These are phyloP conservation scores for Crioceris asparagi DNA, from an alignment of 2,888 invertebrate species.

Conservation along the genomic window DNA sequence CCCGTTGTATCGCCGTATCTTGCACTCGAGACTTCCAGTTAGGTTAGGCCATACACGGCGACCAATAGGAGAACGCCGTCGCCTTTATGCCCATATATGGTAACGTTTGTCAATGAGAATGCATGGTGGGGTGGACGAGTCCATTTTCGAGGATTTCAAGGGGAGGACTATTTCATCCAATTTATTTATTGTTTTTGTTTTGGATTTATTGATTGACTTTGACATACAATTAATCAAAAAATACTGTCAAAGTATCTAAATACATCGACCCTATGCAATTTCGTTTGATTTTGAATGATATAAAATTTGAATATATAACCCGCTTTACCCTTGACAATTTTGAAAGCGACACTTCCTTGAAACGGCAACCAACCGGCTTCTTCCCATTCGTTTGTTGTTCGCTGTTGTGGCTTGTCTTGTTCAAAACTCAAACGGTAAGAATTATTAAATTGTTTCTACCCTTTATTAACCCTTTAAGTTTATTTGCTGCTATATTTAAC, in stretches of 20 bases:
- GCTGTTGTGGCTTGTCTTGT: slow-evolving; percentile 35
- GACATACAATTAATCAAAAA: slow-evolving; percentile 14
- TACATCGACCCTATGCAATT: slow-evolving; percentile 11
- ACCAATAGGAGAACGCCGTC: slow-evolving; percentile 56
- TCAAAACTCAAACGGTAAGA: slow-evolving; percentile 36
- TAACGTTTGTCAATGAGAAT: slow-evolving; percentile 54
- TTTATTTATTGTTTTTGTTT: slow-evolving; percentile 19
- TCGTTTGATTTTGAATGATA: slow-evolving; percentile 7
- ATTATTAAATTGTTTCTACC: slow-evolving; percentile 11
- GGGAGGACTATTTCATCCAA: slow-evolving; percentile 24
- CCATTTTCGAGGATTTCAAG: slow-evolving; percentile 26
- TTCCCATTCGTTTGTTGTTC: slow-evolving; percentile 36
- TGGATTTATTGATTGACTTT: slow-evolving; percentile 15
- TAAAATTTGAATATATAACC: slow-evolving; percentile 28
- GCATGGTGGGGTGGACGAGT: slow-evolving; percentile 43
- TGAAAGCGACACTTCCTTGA: slow-evolving; percentile 28
- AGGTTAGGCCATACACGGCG: slow-evolving; percentile 33
- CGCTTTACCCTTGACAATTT: slow-evolving; percentile 24
- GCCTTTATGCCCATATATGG: slow-evolving; percentile 77
- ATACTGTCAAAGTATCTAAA: slow-evolving; percentile 15
- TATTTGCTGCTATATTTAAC: too few relatives aligned
- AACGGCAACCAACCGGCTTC: slow-evolving; percentile 33
- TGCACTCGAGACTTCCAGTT: slow-evolving; percentile 28
- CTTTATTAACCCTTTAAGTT: too few relatives aligned
- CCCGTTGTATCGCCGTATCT: slow-evolving; percentile 19